Evolutionary conservation across 2,797 vertebrate species (phyloP).

Genomic region (Bradypodion ventrale): DNA sequence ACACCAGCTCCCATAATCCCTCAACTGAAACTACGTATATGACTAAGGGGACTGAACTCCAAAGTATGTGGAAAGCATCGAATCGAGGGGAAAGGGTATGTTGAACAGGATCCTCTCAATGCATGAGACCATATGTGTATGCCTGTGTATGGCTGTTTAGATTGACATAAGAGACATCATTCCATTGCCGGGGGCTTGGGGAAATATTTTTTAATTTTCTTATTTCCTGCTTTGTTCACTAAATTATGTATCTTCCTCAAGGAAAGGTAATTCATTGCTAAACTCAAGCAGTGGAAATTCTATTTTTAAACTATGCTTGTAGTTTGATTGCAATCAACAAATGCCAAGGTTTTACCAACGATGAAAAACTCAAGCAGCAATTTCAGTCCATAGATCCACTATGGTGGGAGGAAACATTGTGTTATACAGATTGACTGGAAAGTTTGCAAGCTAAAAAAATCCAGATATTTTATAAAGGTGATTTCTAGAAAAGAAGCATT

Average conservation of each 20-base stretch:
- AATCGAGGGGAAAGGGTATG: background rate
- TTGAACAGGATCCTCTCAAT: background rate
- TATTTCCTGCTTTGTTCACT: background rate
- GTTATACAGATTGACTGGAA: background rate
- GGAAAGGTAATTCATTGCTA: constrained; percentile 1
- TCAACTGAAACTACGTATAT: too few species aligned
- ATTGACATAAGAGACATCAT: background rate
- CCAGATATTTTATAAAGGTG: background rate
- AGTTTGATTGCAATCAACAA: constrained; percentile 18
- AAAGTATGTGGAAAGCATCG: too few species aligned
- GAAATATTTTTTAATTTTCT: background rate
- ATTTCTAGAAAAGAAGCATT: background rate
- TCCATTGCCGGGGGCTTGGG: background rate
- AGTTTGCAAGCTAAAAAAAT: background rate
- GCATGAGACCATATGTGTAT: background rate
- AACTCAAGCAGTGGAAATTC: constrained; percentile 17
- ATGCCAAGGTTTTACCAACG: background rate
- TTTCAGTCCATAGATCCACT: background rate
- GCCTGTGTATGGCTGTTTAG: background rate
- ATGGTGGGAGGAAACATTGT: background rate
- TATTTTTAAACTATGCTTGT: constrained; percentile 3
- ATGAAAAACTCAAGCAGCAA: constrained; percentile 17
- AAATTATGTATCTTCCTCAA: constrained; percentile 5
- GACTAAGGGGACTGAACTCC: too few species aligned
- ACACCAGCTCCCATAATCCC: too few species aligned